These are phyloP conservation scores for Pyrrhura leucotis DNA, from an alignment of 2,797 vertebrate species.

Conservation along the genomic window DNA sequence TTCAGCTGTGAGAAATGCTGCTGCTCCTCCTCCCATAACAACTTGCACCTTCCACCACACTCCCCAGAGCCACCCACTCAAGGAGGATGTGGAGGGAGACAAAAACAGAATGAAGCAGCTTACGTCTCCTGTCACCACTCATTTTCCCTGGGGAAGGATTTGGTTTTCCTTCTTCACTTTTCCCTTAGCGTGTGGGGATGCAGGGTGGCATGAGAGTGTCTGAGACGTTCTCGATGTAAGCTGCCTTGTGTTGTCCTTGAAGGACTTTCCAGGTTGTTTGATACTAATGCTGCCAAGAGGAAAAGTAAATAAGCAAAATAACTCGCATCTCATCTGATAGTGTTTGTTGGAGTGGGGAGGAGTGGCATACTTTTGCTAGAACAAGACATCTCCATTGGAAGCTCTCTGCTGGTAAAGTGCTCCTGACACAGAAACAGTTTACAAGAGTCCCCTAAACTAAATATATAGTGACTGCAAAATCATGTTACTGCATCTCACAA, in stretches of 20 bases:
- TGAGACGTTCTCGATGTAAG: not conserved
- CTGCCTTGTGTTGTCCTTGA: not conserved
- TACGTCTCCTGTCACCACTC: not conserved
- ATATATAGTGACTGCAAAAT: not conserved
- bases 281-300: not conserved
- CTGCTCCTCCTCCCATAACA: not conserved
- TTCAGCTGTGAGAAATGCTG: slow-evolving; percentile 15
- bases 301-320: not conserved
- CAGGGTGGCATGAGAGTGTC: not conserved
- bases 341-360: not conserved
- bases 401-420: not conserved
- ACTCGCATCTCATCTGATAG: not conserved
- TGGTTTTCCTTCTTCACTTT: not conserved
- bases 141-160: not conserved
- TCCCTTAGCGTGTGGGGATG: not conserved
- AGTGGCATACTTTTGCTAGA: not conserved
- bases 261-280: not conserved
- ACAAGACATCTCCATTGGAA: not conserved
- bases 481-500: not conserved
- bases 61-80: not conserved
- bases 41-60: not conserved
- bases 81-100: not conserved
- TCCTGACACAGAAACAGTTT: not conserved
- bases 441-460: not conserved
- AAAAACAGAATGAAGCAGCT: not conserved